These are phyloP conservation scores for Corythaeola cristata DNA, from an alignment of 2,113 vertebrate genomes.

Conservation along the genomic window DNA sequence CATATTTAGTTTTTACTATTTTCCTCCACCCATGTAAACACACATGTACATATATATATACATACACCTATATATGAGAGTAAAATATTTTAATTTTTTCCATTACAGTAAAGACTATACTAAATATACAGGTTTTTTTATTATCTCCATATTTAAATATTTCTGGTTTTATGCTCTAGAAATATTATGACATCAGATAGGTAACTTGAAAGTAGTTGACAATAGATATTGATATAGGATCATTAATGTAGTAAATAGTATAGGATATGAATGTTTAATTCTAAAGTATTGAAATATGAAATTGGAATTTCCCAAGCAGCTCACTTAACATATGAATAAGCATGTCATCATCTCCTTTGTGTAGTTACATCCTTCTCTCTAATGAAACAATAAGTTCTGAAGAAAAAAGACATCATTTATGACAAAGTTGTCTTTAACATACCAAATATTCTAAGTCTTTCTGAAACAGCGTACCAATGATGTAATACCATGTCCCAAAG, in stretches of 20 bases:
- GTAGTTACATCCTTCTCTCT: background rate
- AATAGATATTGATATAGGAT: background rate
- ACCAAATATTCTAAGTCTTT: background rate
- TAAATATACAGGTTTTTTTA: fast-evolving
- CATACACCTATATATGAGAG: fast-evolving
- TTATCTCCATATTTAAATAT: background rate
- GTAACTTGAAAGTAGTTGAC: background rate
- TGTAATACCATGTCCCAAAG: background rate
- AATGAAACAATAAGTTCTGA: background rate
- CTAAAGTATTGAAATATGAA: background rate
- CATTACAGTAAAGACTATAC: background rate
- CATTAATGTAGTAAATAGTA: background rate
- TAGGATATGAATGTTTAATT: background rate
- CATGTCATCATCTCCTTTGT: background rate
- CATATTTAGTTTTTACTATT: background rate
- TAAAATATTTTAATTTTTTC: background rate
- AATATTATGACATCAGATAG: background rate
- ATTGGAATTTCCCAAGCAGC: background rate
- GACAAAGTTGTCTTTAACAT: background rate
- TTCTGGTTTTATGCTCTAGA: background rate
- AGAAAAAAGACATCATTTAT: background rate
- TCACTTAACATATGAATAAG: background rate
- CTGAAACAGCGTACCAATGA: background rate
- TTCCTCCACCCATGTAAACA: background rate
- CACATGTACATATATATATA: fast-evolving